Percentiles rank a stretch among this genome's conserved stretches.
phyloP scores from a whole-genome alignment of 2,113 vertebrate genomes.

The Chionodraco myersi region DNA sequence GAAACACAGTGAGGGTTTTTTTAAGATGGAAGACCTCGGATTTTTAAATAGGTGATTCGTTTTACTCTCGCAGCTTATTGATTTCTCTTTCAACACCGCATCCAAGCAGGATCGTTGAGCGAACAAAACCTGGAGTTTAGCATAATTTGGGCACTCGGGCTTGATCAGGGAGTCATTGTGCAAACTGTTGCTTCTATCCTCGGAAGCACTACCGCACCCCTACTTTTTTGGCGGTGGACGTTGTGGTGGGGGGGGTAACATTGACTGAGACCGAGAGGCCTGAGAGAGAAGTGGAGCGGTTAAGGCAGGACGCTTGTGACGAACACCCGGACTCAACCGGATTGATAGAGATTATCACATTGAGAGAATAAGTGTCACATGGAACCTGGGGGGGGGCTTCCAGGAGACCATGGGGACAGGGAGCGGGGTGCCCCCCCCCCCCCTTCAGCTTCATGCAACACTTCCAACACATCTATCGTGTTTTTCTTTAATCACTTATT shows the following conservation, averaged over 20 bases:
- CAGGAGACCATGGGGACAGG: neutral
- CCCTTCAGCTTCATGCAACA: slow-evolving; percentile 3
- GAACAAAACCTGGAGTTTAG: slow-evolving; percentile 35
- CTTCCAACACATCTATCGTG: neutral
- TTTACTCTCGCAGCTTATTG: slow-evolving; percentile 35
- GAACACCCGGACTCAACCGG: slow-evolving; percentile 30
- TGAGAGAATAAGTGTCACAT: neutral
- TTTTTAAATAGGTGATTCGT: slow-evolving; percentile 57
- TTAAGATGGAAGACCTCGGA: slow-evolving; percentile 73
- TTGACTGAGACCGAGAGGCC: slow-evolving; percentile 26
- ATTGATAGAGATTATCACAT: neutral
- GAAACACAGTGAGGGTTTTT: slow-evolving; percentile 16
- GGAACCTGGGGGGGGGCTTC: neutral
- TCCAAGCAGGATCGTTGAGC: neutral
- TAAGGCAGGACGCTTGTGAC: slow-evolving; percentile 63
- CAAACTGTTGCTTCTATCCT: slow-evolving; percentile 81
- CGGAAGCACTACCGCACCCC: slow-evolving; percentile 59
- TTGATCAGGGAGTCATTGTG: slow-evolving; percentile 50
- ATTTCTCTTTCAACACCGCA: neutral
- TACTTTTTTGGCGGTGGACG: slow-evolving; percentile 31
- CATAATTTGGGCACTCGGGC: slow-evolving; percentile 62
- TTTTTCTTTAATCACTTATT: slow-evolving; percentile 25
- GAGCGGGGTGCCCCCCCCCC: slow-evolving; percentile 26
- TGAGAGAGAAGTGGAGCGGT: slow-evolving; percentile 58
- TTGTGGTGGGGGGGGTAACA: neutral